Conservation (phyloP, 2,888 invertebrate genomes). For the Chymomyza fuscimana region DNA sequence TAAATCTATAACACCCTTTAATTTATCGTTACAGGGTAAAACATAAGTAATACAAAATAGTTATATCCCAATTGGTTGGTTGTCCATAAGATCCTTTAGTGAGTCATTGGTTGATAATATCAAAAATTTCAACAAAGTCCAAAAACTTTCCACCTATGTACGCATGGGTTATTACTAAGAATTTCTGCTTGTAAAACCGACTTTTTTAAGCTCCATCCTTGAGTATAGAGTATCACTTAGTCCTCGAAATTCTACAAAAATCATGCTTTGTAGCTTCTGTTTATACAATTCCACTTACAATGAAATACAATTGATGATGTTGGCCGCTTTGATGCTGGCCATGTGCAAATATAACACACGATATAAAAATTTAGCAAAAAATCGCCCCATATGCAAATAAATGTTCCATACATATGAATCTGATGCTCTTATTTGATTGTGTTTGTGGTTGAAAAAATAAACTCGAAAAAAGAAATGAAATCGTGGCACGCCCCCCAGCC, state of each 20-base stretch:
- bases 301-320: slow-evolving; percentile 24
- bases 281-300: slow-evolving; percentile 8
- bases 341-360: slow-evolving; percentile 3
- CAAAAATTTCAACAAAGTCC: too few species aligned
- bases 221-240: slow-evolving; percentile 12
- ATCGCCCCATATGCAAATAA: slow-evolving; percentile 5
- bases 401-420: slow-evolving; percentile 1
- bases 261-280: neutral
- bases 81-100: too few species aligned
- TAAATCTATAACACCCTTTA: too few species aligned
- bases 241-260: neutral
- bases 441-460: slow-evolving; percentile 6
- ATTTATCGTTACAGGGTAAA: too few species aligned
- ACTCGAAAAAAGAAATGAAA: slow-evolving; percentile 8
- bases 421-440: neutral
- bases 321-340: slow-evolving; percentile 10
- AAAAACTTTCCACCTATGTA: too few species aligned
- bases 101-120: too few species aligned
- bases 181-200: too few species aligned
- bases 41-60: too few species aligned
- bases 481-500: slow-evolving; percentile 28
- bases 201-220: too few species aligned
- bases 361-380: slow-evolving; percentile 7
- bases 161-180: too few species aligned
- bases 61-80: too few species aligned